A percentile compares a stretch with the other conserved stretches of the same genome.
Evolutionary conservation across 2,797 vertebrate species (phyloP).

Genomic region (Phylloscopus collybita): DNA sequence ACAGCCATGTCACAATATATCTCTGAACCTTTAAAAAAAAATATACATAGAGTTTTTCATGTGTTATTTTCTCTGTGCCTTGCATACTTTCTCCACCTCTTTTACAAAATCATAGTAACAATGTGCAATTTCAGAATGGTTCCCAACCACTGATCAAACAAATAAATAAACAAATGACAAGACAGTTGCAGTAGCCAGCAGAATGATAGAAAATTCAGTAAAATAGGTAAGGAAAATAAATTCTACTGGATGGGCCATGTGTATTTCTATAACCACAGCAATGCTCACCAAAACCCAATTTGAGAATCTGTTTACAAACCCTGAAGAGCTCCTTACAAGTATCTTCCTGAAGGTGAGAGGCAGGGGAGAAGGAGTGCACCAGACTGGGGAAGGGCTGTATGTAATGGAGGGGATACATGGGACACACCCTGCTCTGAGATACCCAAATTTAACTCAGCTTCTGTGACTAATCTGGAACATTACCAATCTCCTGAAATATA

Average conservation of each 20-base stretch:
- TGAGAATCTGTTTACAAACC: neutral
- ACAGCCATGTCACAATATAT: conserved; percentile 82
- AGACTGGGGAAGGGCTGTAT: neutral
- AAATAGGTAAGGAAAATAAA: neutral
- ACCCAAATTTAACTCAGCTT: neutral
- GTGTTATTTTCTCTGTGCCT: conserved; percentile 43
- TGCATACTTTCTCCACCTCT: neutral
- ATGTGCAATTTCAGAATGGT: conserved; percentile 29
- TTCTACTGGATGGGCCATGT: neutral
- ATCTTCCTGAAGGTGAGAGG: neutral
- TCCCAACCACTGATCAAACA: conserved; percentile 2
- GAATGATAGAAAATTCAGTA: neutral
- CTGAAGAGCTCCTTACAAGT: neutral
- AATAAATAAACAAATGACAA: conserved; percentile 13
- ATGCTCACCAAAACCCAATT: neutral
- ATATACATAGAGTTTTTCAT: conserved; percentile 40
- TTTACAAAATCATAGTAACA: conserved; percentile 48
- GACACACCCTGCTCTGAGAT: neutral
- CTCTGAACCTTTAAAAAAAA: conserved; percentile 62
- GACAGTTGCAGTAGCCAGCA: conserved; percentile 19
- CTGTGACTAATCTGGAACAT: neutral
- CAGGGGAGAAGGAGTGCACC: rapidly evolving
- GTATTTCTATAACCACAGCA: neutral
- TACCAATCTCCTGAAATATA: neutral
- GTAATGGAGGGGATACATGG: neutral